A percentile compares a stretch with the other conserved stretches of the same genome.
Conservation (phyloP, 2,113 vertebrate genomes). For the Oryzias celebensis region DNA sequence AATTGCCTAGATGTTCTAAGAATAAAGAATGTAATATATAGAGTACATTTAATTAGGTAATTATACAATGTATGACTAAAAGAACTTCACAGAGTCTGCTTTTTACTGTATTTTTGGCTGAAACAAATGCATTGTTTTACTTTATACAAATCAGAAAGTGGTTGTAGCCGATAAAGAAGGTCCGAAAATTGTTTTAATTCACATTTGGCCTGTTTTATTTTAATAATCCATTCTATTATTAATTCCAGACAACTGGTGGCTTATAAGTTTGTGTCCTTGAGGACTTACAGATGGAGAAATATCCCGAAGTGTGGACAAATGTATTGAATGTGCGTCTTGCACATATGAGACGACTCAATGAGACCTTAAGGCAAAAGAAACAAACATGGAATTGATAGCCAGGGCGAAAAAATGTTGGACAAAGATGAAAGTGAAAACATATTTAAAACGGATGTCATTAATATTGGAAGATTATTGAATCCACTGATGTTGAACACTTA, state of each 20-base stretch:
- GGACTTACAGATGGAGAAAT: not conserved
- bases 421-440: conserved; percentile 10
- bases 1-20: too few species aligned
- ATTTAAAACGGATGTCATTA: not conserved
- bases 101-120: not conserved
- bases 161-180: conserved; percentile 2
- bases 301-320: conserved; percentile 8
- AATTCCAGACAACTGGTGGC: not conserved
- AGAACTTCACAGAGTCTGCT: not conserved
- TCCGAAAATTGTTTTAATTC: not conserved
- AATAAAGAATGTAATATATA: not conserved
- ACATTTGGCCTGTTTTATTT: not conserved
- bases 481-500: not conserved
- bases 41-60: not conserved
- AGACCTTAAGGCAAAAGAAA: conserved; percentile 1
- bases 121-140: not conserved
- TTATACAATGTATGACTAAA: not conserved
- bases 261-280: conserved; percentile 13
- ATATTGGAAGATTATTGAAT: conserved; percentile 1
- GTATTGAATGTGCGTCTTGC: conserved; percentile 3
- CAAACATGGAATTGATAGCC: conserved; percentile 30
- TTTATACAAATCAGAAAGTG: not conserved
- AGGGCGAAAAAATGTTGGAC: conserved; percentile 12
- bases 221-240: not conserved
- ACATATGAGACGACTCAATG: conserved; percentile 30